Conservation (phyloP, 2,797 vertebrate species). For the Phoxinus dragarum region DNA sequence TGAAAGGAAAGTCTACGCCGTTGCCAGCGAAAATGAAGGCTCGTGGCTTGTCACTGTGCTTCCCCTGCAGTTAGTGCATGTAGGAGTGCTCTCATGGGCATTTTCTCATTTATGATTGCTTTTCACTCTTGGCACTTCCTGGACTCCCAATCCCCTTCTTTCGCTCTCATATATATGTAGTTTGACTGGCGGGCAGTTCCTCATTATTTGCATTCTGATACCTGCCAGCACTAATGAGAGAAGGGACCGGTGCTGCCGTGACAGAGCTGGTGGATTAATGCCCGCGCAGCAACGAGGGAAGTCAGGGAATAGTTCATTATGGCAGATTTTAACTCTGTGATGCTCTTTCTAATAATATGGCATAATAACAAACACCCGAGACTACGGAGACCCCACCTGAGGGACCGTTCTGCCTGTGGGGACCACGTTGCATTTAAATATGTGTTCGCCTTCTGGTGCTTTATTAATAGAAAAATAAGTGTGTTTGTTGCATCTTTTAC, state of each 20-base stretch:
- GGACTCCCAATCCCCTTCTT: slow-evolving; percentile 60
- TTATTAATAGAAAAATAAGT: slow-evolving; percentile 62
- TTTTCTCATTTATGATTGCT: slow-evolving; percentile 77
- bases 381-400: slow-evolving; percentile 72
- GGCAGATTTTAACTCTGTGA: slow-evolving; percentile 79
- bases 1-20: slow-evolving; percentile 57
- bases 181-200: slow-evolving; percentile 80
- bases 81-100: slow-evolving; percentile 69
- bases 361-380: slow-evolving; percentile 80
- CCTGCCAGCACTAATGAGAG: slow-evolving; percentile 84
- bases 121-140: slow-evolving; percentile 62
- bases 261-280: slow-evolving; percentile 82
- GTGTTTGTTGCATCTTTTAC: slow-evolving; percentile 29
- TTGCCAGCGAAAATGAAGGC: slow-evolving; percentile 70
- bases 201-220: slow-evolving; percentile 85
- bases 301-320: slow-evolving; percentile 83
- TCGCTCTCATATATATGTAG: slow-evolving; percentile 69
- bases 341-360: slow-evolving; percentile 77
- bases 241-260: slow-evolving; percentile 74
- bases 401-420: slow-evolving; percentile 68
- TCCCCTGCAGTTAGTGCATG: slow-evolving; percentile 50
- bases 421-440: slow-evolving; percentile 61
- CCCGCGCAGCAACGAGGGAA: slow-evolving; percentile 65
- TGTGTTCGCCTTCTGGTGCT: slow-evolving; percentile 26
- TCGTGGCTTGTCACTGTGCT: slow-evolving; percentile 67